Conservation (phyloP, 92 coral and sea anemone species). For the Heteractis magnifica region DNA sequence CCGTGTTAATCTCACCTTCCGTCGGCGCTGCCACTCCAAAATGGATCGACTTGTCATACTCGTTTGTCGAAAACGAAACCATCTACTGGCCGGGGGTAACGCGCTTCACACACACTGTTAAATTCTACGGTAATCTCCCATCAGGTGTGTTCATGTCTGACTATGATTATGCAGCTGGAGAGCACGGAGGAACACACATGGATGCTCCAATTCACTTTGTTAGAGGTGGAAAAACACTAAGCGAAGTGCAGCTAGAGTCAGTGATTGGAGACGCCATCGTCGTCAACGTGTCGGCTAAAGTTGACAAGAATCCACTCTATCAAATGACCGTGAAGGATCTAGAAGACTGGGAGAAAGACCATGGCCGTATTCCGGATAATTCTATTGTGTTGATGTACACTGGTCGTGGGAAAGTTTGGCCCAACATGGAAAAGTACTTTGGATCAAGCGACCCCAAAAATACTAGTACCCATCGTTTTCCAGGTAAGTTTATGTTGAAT, state of each 20-base stretch:
- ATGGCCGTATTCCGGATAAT: slow-evolving; percentile 61
- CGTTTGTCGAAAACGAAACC: neutral
- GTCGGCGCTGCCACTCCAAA: neutral
- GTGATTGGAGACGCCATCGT: slow-evolving; percentile 5
- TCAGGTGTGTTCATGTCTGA: neutral
- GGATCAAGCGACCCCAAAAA: slow-evolving; percentile 51
- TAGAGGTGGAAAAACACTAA: neutral
- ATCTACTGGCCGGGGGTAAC: neutral
- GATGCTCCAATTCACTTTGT: neutral
- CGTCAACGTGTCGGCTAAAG: slow-evolving; percentile 2
- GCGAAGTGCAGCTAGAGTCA: neutral
- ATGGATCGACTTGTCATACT: slow-evolving; percentile 8
- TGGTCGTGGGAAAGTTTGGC: slow-evolving; percentile 68
- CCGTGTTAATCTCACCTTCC: neutral
- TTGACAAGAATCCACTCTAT: slow-evolving; percentile 4
- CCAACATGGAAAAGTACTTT: slow-evolving; percentile 48
- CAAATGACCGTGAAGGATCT: neutral
- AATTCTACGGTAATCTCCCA: neutral
- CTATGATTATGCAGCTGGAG: neutral
- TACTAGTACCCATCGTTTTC: slow-evolving; percentile 60
- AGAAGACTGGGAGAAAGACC: slow-evolving; percentile 47
- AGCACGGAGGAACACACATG: neutral
- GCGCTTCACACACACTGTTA: neutral
- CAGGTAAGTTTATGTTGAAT: slow-evolving; percentile 42
- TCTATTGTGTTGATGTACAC: slow-evolving; percentile 56